Conservation (phyloP, 2,888 invertebrate species). For the Papilio demoleus region DNA sequence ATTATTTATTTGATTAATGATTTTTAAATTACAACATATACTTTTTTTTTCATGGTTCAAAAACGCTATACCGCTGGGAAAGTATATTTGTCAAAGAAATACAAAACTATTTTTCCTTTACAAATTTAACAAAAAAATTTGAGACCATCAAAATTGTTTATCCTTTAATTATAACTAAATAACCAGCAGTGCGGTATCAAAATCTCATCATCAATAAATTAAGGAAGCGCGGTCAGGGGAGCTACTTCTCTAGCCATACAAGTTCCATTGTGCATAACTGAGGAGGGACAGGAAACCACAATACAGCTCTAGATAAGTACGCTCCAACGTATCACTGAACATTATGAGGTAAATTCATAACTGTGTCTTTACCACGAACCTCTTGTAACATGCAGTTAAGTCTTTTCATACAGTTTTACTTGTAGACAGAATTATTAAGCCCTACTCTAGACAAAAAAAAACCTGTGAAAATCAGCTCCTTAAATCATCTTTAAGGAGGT, state of each 20-base stretch:
- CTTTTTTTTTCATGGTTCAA: background rate
- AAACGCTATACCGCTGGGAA: no score
- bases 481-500: no score
- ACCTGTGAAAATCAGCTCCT: no score
- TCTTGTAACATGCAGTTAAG: background rate
- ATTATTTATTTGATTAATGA: conserved; percentile 19
- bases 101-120: no score
- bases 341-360: conserved; percentile 35
- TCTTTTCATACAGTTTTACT: no score
- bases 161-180: conserved; percentile 54
- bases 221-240: conserved; percentile 61
- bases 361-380: background rate
- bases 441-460: no score
- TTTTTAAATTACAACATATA: conserved; percentile 1
- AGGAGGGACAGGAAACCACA: conserved; percentile 64
- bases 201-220: conserved; percentile 76
- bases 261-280: conserved; percentile 71
- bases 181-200: conserved; percentile 60
- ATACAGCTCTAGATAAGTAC: conserved; percentile 52
- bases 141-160: background rate
- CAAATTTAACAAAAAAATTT: no score
- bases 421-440: no score
- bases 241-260: conserved; percentile 64
- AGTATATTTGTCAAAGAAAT: no score
- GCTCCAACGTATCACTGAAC: conserved; percentile 49